These are phyloP conservation scores for Hedychridium roseum DNA, from an alignment of 2,888 invertebrate genomes.

Conservation along the genomic window DNA sequence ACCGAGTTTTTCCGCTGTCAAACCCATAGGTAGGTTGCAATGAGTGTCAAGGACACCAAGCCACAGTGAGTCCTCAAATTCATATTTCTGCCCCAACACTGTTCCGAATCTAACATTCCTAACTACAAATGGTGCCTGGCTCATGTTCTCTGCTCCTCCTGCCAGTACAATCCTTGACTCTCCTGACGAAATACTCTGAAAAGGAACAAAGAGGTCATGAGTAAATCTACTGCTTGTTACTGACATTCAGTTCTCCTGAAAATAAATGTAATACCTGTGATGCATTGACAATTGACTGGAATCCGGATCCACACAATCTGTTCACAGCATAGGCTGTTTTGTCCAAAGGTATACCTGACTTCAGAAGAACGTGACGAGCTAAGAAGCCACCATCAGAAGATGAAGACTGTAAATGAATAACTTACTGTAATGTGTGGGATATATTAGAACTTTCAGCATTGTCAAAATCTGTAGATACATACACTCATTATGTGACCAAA, in stretches of 20 bases:
- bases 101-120: conserved; percentile 90
- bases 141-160: conserved; percentile 97
- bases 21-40: conserved; percentile 93
- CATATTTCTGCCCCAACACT: conserved; percentile 77
- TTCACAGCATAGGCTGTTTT: conserved; percentile 89
- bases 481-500: conserved; percentile 91
- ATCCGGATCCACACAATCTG: conserved; percentile 96
- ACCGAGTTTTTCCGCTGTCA: conserved; percentile 94
- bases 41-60: conserved; percentile 85
- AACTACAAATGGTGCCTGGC: conserved; percentile 86
- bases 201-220: too few species aligned
- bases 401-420: conserved; percentile 30
- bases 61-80: conserved; percentile 92
- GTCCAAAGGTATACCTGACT: conserved; percentile 84
- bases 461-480: conserved; percentile 64
- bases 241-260: too few species aligned
- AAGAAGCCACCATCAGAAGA: conserved; percentile 84
- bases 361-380: conserved; percentile 87
- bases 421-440: neutral
- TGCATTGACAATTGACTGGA: conserved; percentile 91
- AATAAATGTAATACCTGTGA: too few species aligned
- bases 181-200: conserved; percentile 85
- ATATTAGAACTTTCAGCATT: too few species aligned
- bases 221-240: too few species aligned
- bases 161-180: conserved; percentile 86